Evolutionary conservation across 2,888 invertebrate species (phyloP), one percentile per base, ranked within the genome.

Genomic region (Drosophila kuntzei): DNA sequence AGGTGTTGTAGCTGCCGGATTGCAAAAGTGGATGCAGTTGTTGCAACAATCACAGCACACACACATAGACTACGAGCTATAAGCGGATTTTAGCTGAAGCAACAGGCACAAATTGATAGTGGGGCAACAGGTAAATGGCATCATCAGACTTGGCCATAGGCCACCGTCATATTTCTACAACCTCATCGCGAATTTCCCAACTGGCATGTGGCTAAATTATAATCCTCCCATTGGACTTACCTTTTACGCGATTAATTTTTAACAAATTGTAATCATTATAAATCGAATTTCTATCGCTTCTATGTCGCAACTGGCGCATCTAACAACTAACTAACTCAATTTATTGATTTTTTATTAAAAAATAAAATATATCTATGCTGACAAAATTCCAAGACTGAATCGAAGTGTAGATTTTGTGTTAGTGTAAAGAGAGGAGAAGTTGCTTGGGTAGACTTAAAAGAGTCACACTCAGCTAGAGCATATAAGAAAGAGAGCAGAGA

Each of bases 271-370:
- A 68, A 73, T 76, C 61, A 58, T 82, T 62, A 65, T 76, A 54
- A 76, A 82, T 82, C 74, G 74, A 82, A 76, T 85, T 82, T 73
- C 86, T 83, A 87, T 76, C 74, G 43, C 43, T 71, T 71, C 69
- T 79, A 65, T 77, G 77, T 85, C 64, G 80, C 80, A 85, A 77
- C 68, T 68, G 71, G 50, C 54, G 54, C 73, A 61, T 68, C 64
- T 68, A 64, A 51, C 68, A 41, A 46, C 81, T 78, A 75, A 54
- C 75, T 61, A 75, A 62, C 79, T 63, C 43, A 44, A 43, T 53
- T 8, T 20, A n/a, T 46, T 39, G 14, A 22, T 43, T n/a, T 47
- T 71, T 14, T 12, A 9, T 46, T 41, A 47, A 73, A 57, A 41
- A 8, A 51, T 18, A 22, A 22, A 2, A 14, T 8, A 53, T 32